Percentiles rank a stretch among this genome's conserved stretches.
Evolutionary conservation across 1,140 invertebrate genomes (phyloP).

Genomic region (Brachionus plicatilis): DNA sequence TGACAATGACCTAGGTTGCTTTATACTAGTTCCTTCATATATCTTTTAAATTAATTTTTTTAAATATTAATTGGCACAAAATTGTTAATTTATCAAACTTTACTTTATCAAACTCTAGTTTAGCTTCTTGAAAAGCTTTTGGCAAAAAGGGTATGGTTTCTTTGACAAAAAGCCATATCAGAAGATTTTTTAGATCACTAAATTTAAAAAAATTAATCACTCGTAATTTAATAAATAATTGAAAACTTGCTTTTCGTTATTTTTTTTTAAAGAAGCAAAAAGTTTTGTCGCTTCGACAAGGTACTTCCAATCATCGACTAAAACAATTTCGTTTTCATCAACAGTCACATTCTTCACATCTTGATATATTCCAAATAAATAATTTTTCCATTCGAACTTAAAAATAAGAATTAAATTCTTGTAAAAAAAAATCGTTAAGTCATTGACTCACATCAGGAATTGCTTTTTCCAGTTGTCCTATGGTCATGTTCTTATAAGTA

Average conservation of each 20-base stretch:
- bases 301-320: constrained; percentile 30
- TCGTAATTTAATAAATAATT: not conserved
- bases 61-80: not conserved
- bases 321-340: constrained; percentile 4
- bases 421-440: not conserved
- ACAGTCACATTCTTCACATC: not conserved
- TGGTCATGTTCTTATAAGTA: constrained; percentile 18
- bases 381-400: constrained; percentile 36
- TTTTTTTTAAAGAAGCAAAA: not conserved
- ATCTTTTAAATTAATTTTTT: not conserved
- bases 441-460: not conserved
- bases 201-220: not conserved
- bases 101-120: constrained; percentile 37
- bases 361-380: not conserved
- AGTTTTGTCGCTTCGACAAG: not conserved
- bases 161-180: constrained; percentile 36
- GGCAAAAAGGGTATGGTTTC: constrained; percentile 34
- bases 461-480: not conserved
- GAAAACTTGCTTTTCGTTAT: not conserved
- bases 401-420: not conserved
- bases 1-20: constrained; percentile 2
- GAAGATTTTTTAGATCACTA: constrained; percentile 20
- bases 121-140: constrained; percentile 31
- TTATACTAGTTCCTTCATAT: constrained; percentile 15
- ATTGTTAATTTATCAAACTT: too few species aligned